Evolutionary conservation across 2,113 vertebrate genomes (phyloP), one percentile per base, ranked within the genome.

Genomic region (Pogona vitticeps): DNA sequence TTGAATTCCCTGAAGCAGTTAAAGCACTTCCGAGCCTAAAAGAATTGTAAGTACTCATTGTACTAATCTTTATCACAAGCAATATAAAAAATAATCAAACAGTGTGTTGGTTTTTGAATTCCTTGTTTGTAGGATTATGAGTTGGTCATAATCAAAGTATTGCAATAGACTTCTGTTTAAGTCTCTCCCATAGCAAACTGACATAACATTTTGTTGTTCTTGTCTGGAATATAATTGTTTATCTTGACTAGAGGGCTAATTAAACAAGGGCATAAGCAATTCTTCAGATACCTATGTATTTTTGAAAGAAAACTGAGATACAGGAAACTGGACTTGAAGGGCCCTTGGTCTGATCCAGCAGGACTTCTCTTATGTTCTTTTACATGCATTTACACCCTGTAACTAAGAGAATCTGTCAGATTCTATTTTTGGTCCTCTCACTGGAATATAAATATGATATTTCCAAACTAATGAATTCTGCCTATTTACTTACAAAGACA

Each of bases 1-100:
- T 96, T 85, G 97, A 96, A 89, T 99, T 99, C 92, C 98, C 99
- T 71, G 96, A 98, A 95, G 98, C 98, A 59, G 98, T 99, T 92
- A 97, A 98, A 96, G 96, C 96, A 3, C 97, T 99, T 88, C 97
- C 97, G 90, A 99, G 95, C 94, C 97, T 99, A 76, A 99, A 99
- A 94, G 99, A 99, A 80, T 95, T 99, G 99, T 99, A 93, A 99
- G 98, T 99, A 95, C 92, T 90, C 10, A 59, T 14, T 88, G 59
- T 36, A 82, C 28, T 21, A 21, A n/a, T 3, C 91, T 89, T 86
- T 79, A 31, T 65, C 78, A 86, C n/a, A 86, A 17, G 18, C 88
- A 88, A 82, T 63, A n/a, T 12, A 23, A n/a, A 89, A 46, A 46
- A 76, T 76, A 84, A 84, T 63, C 40, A 76, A 65, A 33, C 18